These are phyloP conservation scores for Crocuta crocuta DNA, from an alignment of 2,113 vertebrate species.

Conservation along the genomic window DNA sequence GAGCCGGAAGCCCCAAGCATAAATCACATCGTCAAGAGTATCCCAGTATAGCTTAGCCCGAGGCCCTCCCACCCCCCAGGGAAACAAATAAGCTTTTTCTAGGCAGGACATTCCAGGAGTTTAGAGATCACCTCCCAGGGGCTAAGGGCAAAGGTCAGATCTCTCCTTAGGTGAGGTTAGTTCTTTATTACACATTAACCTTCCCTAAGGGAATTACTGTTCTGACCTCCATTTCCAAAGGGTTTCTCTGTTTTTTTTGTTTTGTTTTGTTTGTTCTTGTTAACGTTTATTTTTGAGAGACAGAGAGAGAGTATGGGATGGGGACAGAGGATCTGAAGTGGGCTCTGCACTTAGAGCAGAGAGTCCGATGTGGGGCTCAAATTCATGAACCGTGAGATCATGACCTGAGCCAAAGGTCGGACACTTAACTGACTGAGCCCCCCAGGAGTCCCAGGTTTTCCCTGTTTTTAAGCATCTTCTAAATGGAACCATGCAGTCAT, in stretches of 20 bases:
- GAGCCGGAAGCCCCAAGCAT: background rate
- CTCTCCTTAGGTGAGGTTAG: background rate
- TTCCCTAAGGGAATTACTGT: background rate
- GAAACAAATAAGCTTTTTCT: background rate
- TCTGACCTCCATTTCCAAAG: background rate
- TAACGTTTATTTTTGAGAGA: no score
- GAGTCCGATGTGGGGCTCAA: no score
- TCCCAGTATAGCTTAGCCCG: background rate
- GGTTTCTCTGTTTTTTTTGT: no score
- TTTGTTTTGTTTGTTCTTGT: no score
- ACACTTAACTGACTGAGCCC: no score
- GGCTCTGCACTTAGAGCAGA: no score
- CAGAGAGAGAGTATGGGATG: no score
- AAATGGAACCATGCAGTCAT: background rate
- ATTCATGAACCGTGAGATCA: no score
- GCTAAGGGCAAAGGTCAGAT: background rate
- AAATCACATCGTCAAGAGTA: background rate
- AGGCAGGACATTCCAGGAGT: background rate
- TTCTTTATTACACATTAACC: background rate
- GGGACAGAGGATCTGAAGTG: no score
- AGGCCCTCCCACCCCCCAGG: background rate
- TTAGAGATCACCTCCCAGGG: background rate
- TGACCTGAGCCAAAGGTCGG: no score
- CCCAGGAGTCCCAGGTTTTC: background rate
- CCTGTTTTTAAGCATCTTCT: background rate